Evolutionary conservation across 1,140 invertebrate species (phyloP), one percentile per base, ranked within the genome.

Genomic region (Cydia splendana): DNA sequence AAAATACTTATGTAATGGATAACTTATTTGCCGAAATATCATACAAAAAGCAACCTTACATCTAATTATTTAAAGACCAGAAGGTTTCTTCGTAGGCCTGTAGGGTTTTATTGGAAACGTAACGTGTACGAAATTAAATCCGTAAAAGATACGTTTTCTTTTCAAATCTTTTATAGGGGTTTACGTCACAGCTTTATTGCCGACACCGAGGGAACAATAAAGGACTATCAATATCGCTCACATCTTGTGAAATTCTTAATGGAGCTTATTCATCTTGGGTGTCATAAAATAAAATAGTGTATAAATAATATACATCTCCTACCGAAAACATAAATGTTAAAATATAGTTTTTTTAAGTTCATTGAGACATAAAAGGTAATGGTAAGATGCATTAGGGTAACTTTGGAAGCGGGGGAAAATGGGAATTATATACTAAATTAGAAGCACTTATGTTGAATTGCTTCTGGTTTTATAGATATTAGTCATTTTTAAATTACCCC

Each of bases 131-230:
- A 62, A 62, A 62, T 62, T 62, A 62, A 62, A 62, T 62, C 57
- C 57, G 20, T 62, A 62, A 62, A 62, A 62, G 57, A 10, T 24
- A 62, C 57, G 20, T 24, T 62, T 62, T 62, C 57, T 62, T 62
- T 62, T 62, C 57, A 62, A 62, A 62, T 62, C 57, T 62, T 53
- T 62, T 62, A 24, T 62, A 62, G 57, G 57, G 57, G 18, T 62
- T 24, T 62, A 62, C 57, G 20, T 62, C 57, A 24, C 51, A 18
- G 51, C 2, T 24, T 62, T 62, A 62, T 6, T 20, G n/a, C 57
- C 57, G 57, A 62, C 57, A 12, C 57, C 57, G 57, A 24, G 57
- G 20, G 57, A 62, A 62, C 57, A 62, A 62, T 62, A 62, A 13
- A 62, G 18, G 57, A 24, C 20, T 62, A 62, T 62, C 57, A 62